These are phyloP conservation scores for Tortrix viridana DNA, from an alignment of 2,888 invertebrate species.

Conservation along the genomic window DNA sequence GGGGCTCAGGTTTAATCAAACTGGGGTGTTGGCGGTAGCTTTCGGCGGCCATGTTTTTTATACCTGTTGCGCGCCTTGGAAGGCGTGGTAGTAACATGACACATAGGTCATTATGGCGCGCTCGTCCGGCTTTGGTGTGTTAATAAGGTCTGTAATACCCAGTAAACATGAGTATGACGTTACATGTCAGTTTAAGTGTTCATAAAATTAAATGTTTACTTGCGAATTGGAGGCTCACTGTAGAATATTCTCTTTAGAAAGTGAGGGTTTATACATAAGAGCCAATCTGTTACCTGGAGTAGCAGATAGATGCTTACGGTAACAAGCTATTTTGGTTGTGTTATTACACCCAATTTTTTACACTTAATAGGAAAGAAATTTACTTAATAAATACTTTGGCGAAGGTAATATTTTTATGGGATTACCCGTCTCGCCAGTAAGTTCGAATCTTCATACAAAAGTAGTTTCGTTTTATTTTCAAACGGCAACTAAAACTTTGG, in stretches of 20 bases:
- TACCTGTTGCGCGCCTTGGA: constrained; percentile 99
- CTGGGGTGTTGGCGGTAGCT: constrained; percentile 58
- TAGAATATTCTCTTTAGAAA: constrained; percentile 2
- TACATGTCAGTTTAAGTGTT: constrained; percentile 12
- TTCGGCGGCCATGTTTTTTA: constrained; percentile 68
- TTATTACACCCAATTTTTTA: background rate
- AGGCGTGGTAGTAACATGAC: constrained; percentile 99
- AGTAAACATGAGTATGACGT: constrained; percentile 40
- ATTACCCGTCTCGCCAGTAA: no score
- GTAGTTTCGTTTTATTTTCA: no score
- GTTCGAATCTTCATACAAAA: no score
- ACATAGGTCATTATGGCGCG: constrained; percentile 99
- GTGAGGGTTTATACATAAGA: background rate
- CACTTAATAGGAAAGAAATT: no score
- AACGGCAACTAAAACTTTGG: no score
- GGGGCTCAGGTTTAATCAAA: constrained; percentile 62
- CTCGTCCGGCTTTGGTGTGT: constrained; percentile 99
- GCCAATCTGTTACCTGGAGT: background rate
- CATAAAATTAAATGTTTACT: constrained; percentile 5
- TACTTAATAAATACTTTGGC: no score
- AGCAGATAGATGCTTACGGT: no score
- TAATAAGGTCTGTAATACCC: constrained; percentile 96
- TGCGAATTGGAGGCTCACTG: constrained; percentile 3
- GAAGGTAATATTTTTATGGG: no score
- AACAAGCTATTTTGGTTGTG: background rate